These are phyloP conservation scores for Drosophila nikananu DNA, from an alignment of 1,140 invertebrate genomes.

Conservation along the genomic window DNA sequence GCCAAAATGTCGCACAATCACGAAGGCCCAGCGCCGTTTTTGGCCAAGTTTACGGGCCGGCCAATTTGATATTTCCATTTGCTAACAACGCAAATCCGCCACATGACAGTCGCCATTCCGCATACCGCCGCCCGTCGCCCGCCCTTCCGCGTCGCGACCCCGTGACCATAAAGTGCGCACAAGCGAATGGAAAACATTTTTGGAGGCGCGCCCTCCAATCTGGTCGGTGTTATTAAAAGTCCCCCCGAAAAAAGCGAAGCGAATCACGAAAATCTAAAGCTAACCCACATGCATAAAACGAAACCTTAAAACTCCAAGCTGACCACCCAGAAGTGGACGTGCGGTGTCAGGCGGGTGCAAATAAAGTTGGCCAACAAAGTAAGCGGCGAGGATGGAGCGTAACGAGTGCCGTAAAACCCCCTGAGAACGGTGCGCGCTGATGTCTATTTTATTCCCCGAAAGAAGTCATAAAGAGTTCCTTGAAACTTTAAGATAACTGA, in stretches of 20 bases:
- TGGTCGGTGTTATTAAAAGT: slow-evolving; percentile 58
- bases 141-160: slow-evolving; percentile 15
- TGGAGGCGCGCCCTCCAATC: slow-evolving; percentile 34
- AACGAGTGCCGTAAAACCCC: slow-evolving; percentile 56
- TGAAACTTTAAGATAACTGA: slow-evolving; percentile 21
- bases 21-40: slow-evolving; percentile 28
- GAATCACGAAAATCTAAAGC: slow-evolving; percentile 25
- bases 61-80: slow-evolving; percentile 52
- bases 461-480: slow-evolving; percentile 35
- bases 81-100: slow-evolving; percentile 51
- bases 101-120: slow-evolving; percentile 33
- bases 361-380: slow-evolving; percentile 66
- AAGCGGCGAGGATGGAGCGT: slow-evolving; percentile 51
- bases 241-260: slow-evolving; percentile 12
- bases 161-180: slow-evolving; percentile 67
- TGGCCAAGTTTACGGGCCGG: slow-evolving; percentile 17
- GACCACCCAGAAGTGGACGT: slow-evolving; percentile 65
- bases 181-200: slow-evolving; percentile 48
- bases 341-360: slow-evolving; percentile 60
- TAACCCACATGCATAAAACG: slow-evolving; percentile 63
- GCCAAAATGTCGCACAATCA: slow-evolving; percentile 46
- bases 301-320: slow-evolving; percentile 62
- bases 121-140: slow-evolving; percentile 22
- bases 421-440: slow-evolving; percentile 10
- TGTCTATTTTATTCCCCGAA: slow-evolving; percentile 27